phyloP scores from a whole-genome alignment of 2,113 vertebrate genomes.

The Lates calcarifer region DNA sequence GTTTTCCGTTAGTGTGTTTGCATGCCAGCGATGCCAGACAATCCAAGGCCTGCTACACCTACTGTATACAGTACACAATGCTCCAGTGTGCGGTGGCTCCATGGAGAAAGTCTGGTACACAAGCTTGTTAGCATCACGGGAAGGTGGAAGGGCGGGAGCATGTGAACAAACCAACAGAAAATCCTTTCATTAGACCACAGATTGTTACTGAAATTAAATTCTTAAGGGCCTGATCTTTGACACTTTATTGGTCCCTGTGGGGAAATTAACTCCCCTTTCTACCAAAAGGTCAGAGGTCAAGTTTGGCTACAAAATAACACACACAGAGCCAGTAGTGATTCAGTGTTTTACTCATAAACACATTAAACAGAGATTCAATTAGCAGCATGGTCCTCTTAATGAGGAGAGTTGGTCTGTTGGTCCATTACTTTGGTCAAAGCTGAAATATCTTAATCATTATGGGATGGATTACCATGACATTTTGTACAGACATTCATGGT shows the following conservation, averaged over 20 bases:
- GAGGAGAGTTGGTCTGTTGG: neutral
- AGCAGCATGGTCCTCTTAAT: neutral
- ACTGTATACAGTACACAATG: conserved; percentile 53
- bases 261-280: neutral
- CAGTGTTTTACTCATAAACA: neutral
- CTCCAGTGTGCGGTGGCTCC: conserved; percentile 46
- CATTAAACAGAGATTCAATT: neutral
- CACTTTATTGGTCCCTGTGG: neutral
- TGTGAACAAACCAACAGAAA: conserved; percentile 28
- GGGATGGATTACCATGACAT: neutral
- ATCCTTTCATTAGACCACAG: neutral
- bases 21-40: conserved; percentile 64
- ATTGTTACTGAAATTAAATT: neutral
- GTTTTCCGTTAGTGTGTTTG: conserved; percentile 70
- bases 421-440: neutral
- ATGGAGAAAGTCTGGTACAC: neutral
- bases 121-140: conserved; percentile 26
- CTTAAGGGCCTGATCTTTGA: neutral
- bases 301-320: neutral
- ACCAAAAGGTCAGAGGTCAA: conserved; percentile 4
- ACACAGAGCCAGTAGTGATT: neutral
- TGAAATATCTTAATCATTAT: neutral
- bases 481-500: no score
- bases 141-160: neutral
- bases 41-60: conserved; percentile 55